Evolutionary conservation across 2,888 invertebrate genomes (phyloP).

Genomic region (Trachelus tabidus): DNA sequence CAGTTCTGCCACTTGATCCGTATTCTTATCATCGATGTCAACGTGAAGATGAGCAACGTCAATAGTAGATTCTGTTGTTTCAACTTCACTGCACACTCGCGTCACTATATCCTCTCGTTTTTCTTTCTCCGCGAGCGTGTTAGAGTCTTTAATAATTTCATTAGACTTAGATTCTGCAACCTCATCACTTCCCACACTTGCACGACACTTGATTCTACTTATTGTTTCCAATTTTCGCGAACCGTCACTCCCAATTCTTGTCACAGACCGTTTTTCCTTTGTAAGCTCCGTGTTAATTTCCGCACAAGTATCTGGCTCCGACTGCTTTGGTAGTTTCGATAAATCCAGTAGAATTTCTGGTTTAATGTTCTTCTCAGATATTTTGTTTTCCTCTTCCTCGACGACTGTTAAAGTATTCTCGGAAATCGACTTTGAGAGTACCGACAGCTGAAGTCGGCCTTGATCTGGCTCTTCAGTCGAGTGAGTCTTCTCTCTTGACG

Average conservation of each 20-base stretch:
- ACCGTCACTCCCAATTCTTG: slow-evolving; percentile 40
- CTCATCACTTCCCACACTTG: not conserved
- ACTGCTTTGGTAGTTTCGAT: slow-evolving; percentile 50
- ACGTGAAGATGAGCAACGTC: not conserved
- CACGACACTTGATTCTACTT: not conserved
- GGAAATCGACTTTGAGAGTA: slow-evolving; percentile 46
- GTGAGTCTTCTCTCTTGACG: slow-evolving; percentile 17
- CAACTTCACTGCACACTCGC: not conserved
- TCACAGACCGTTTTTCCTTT: slow-evolving; percentile 31
- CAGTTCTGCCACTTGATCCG: not conserved
- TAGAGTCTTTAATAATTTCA: not conserved
- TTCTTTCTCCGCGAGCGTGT: not conserved
- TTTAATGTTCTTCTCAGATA: slow-evolving; percentile 63
- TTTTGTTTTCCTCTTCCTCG: slow-evolving; percentile 37
- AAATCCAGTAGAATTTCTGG: slow-evolving; percentile 64
- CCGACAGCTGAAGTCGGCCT: slow-evolving; percentile 14
- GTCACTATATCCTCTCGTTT: not conserved
- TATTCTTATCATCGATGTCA: not conserved
- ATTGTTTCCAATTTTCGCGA: slow-evolving; percentile 26
- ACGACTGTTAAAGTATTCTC: slow-evolving; percentile 40
- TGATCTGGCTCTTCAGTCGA: slow-evolving; percentile 14
- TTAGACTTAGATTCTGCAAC: not conserved
- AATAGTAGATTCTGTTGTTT: not conserved
- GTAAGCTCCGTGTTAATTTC: not conserved
- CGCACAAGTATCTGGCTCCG: not conserved